phyloP scores from a whole-genome alignment of 2,797 vertebrate species.

The Gymnocypris eckloni region DNA sequence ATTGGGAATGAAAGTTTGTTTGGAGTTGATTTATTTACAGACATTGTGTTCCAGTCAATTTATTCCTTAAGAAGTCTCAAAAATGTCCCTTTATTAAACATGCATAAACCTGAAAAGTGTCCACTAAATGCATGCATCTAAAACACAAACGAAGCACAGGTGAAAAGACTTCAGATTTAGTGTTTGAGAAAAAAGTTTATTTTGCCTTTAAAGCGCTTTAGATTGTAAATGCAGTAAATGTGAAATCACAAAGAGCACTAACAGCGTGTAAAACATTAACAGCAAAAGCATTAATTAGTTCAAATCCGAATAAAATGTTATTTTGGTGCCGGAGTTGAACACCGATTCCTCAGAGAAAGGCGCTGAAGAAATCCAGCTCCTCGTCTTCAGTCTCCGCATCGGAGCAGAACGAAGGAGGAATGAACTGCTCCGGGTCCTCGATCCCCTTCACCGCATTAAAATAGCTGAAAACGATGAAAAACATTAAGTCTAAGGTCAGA shows the following conservation, averaged over 20 bases:
- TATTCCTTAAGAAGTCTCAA: not conserved
- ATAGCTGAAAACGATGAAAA: constrained; percentile 58
- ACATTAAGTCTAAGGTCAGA: not conserved
- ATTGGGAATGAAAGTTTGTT: no score
- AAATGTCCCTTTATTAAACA: not conserved
- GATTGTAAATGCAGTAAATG: no score
- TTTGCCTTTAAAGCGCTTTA: not conserved
- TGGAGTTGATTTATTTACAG: no score
- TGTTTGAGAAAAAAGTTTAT: not conserved
- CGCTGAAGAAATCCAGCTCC: constrained; percentile 58
- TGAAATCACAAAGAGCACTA: not conserved
- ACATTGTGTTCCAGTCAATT: no score
- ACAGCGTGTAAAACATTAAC: not conserved
- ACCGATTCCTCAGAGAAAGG: constrained; percentile 47
- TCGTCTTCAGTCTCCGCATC: constrained; percentile 1
- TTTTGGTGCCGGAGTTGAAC: accelerated
- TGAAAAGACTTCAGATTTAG: not conserved
- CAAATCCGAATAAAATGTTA: not conserved
- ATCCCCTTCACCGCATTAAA: constrained; percentile 72
- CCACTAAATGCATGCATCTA: not conserved
- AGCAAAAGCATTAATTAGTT: not conserved
- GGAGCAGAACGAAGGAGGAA: constrained; percentile 71
- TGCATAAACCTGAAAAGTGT: not conserved
- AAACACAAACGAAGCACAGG: not conserved
- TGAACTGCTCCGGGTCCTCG: constrained; percentile 63